Evolutionary conservation across 1,140 invertebrate species (phyloP).

Genomic region (Berghia stephanieae): DNA sequence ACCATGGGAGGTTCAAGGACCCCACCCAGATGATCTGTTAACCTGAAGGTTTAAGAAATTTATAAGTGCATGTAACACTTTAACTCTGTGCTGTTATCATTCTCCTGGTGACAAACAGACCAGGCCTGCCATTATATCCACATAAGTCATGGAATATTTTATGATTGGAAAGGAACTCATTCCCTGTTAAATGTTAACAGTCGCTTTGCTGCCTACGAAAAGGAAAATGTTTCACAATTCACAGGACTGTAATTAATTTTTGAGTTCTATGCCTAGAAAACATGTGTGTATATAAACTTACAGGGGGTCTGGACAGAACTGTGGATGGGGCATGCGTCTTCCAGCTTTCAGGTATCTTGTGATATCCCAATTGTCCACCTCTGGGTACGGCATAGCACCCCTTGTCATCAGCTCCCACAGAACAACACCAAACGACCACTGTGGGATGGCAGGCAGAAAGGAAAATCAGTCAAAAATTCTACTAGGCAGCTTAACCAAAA

Average conservation of each 20-base stretch:
- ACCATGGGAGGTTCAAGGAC: too few species aligned
- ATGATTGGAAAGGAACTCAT: neutral
- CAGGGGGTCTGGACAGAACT: conserved; percentile 82
- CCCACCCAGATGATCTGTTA: too few species aligned
- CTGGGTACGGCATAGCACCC: conserved; percentile 85
- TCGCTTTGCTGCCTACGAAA: neutral
- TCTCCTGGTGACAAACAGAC: neutral
- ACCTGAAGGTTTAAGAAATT: too few species aligned
- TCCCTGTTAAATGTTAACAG: too few species aligned
- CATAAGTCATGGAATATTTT: neutral
- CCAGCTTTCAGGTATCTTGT: conserved; percentile 84
- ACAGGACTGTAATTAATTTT: neutral
- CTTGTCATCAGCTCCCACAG: conserved; percentile 93
- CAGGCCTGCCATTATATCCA: neutral
- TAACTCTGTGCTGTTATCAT: too few species aligned
- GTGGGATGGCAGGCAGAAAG: too few species aligned
- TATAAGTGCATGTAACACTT: too few species aligned
- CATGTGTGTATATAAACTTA: conserved; percentile 44
- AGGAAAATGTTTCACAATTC: neutral
- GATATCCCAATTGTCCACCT: conserved; percentile 93
- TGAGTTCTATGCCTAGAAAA: neutral
- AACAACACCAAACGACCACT: conserved; percentile 94
- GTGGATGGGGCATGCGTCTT: conserved; percentile 87
- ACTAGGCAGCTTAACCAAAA: too few species aligned
- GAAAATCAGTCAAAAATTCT: too few species aligned